phyloP scores from a whole-genome alignment of 2,113 vertebrate genomes.

The Acanthochromis polyacanthus region DNA sequence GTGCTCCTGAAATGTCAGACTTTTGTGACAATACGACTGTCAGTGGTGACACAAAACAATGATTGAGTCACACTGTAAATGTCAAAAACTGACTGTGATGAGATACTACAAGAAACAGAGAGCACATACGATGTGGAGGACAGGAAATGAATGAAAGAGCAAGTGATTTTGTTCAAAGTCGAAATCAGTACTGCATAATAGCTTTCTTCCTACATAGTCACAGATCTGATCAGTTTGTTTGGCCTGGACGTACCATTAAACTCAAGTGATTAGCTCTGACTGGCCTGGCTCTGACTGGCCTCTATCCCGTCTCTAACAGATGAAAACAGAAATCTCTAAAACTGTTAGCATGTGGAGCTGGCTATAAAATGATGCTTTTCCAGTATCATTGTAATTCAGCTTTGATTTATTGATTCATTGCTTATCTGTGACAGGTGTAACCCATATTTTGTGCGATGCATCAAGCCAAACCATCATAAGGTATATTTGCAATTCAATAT shows the following conservation, averaged over 20 bases:
- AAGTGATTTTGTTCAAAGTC: not conserved
- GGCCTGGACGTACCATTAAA: not conserved
- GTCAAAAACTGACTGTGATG: not conserved
- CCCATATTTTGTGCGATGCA: slow-evolving; percentile 95
- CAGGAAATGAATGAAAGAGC: not conserved
- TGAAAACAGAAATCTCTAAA: slow-evolving; percentile 1
- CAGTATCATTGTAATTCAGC: not conserved
- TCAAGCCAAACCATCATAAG: slow-evolving; percentile 98
- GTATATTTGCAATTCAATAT: slow-evolving; percentile 76
- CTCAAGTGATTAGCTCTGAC: slow-evolving; percentile 16
- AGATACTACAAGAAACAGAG: not conserved
- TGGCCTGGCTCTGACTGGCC: not conserved
- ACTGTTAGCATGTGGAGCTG: not conserved
- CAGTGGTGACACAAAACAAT: slow-evolving; percentile 12
- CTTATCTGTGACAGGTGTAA: slow-evolving; percentile 89
- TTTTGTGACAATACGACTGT: not conserved
- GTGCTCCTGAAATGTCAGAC: not conserved
- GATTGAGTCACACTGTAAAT: slow-evolving; percentile 25
- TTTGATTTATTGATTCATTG: slow-evolving; percentile 40
- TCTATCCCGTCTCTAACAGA: slow-evolving; percentile 9
- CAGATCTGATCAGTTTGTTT: slow-evolving; percentile 13
- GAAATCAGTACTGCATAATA: not conserved
- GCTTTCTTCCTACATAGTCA: slow-evolving; percentile 1
- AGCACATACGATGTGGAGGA: not conserved
- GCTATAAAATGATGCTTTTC: not conserved